phyloP scores from a whole-genome alignment of 2,797 vertebrate genomes.

The Cercopithecus hamlyni region DNA sequence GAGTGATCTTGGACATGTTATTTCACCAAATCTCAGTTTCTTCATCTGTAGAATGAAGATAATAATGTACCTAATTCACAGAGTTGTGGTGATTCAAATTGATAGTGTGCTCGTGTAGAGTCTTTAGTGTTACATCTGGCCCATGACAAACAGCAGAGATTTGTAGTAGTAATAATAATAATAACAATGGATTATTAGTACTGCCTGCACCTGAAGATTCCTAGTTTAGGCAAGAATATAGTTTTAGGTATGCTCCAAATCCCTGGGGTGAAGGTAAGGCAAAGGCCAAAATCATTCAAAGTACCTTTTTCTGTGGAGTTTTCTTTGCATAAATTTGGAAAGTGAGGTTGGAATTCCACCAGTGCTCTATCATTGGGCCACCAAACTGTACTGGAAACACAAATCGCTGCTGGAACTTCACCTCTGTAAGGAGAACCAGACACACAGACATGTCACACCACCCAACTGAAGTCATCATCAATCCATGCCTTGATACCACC shows the following conservation, averaged over 20 bases:
- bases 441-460: not conserved
- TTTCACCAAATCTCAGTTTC: slow-evolving; percentile 4
- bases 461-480: not conserved
- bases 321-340: slow-evolving; percentile 93
- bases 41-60: slow-evolving; percentile 35
- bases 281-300: not conserved
- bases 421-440: slow-evolving; percentile 85
- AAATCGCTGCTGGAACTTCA: slow-evolving; percentile 91
- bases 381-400: slow-evolving; percentile 91
- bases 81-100: slow-evolving; percentile 39
- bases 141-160: not conserved
- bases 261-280: not conserved
- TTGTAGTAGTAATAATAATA: not conserved
- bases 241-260: slow-evolving; percentile 43
- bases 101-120: not conserved
- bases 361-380: slow-evolving; percentile 86
- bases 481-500: not conserved
- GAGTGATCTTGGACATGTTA: not conserved
- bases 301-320: slow-evolving; percentile 92
- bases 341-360: slow-evolving; percentile 90
- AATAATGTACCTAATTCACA: not conserved
- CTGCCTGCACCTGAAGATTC: not conserved
- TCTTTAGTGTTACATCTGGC: not conserved
- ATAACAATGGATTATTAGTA: not conserved
- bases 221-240: not conserved